Conservation (phyloP, 2,888 invertebrate species). For the Drosophila putrida region DNA sequence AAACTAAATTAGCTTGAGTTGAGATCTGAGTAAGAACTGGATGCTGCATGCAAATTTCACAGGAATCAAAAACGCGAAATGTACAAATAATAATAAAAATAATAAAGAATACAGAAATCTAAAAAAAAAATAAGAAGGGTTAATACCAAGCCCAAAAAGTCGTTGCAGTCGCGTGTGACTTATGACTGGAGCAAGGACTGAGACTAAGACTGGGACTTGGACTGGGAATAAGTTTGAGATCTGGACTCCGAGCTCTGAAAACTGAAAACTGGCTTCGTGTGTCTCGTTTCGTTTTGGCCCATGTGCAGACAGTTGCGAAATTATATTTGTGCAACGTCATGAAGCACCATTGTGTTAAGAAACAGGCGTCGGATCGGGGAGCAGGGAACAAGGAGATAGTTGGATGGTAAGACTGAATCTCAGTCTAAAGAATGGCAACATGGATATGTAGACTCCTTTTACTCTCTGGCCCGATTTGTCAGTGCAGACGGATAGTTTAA, state of each 20-base stretch:
- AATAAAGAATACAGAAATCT: slow-evolving; percentile 47
- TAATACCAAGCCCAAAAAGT: slow-evolving; percentile 66
- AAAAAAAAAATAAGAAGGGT: slow-evolving; percentile 17
- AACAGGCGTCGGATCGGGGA: slow-evolving; percentile 27
- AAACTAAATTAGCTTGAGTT: slow-evolving; percentile 75
- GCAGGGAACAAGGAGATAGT: slow-evolving; percentile 25
- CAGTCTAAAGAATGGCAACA: slow-evolving; percentile 12
- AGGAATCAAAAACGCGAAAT: slow-evolving; percentile 69
- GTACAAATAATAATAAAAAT: slow-evolving; percentile 66
- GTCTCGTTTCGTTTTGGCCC: slow-evolving; percentile 71
- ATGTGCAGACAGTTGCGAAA: slow-evolving; percentile 85
- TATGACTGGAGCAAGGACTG: slow-evolving; percentile 59
- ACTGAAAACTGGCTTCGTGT: slow-evolving; percentile 38
- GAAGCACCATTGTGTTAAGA: slow-evolving; percentile 68
- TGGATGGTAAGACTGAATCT: slow-evolving; percentile 16
- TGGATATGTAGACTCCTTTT: slow-evolving; percentile 40
- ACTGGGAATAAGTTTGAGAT: slow-evolving; percentile 9
- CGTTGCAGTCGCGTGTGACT: slow-evolving; percentile 78
- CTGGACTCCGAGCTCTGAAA: slow-evolving; percentile 11
- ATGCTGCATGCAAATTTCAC: slow-evolving; percentile 72
- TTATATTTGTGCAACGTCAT: slow-evolving; percentile 82
- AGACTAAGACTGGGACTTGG: slow-evolving; percentile 21
- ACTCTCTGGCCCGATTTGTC: slow-evolving; percentile 74
- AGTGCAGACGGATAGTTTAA: slow-evolving; percentile 82
- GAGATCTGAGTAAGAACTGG: slow-evolving; percentile 39